Conservation (phyloP, 2,113 vertebrate genomes). For the Ursus arctos region DNA sequence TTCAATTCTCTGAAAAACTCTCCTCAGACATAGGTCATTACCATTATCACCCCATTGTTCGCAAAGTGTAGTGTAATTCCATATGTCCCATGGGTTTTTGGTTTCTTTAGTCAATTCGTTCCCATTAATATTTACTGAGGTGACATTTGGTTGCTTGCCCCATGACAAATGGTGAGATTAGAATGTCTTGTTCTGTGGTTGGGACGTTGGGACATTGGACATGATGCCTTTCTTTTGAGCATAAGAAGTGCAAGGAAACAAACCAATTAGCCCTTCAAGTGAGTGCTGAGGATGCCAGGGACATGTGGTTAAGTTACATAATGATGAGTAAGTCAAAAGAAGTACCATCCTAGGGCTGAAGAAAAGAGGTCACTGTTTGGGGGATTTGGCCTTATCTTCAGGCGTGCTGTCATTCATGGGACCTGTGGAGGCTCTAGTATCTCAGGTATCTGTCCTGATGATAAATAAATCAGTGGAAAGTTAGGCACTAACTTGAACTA, state of each 20-base stretch:
- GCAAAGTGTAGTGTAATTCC: slow-evolving; percentile 44
- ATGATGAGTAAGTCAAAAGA: slow-evolving; percentile 74
- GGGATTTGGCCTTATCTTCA: slow-evolving; percentile 22
- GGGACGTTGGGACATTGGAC: slow-evolving; percentile 48
- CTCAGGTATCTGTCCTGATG: neutral
- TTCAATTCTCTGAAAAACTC: slow-evolving; percentile 73
- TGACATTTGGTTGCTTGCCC: slow-evolving; percentile 73
- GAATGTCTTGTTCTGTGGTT: slow-evolving; percentile 73
- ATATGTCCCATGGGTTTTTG: slow-evolving; percentile 53
- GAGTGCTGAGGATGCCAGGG: slow-evolving; percentile 61
- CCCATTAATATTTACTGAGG: slow-evolving; percentile 72
- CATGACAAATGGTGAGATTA: slow-evolving; percentile 76
- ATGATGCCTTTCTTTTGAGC: slow-evolving; percentile 77
- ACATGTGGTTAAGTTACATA: slow-evolving; percentile 78
- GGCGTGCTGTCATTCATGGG: neutral
- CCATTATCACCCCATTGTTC: slow-evolving; percentile 70
- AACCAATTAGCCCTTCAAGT: slow-evolving; percentile 66
- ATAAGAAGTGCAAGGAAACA: slow-evolving; percentile 75
- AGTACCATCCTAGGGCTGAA: neutral
- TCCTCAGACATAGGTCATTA: slow-evolving; percentile 58
- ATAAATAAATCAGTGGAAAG: neutral
- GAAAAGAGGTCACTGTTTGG: slow-evolving; percentile 52
- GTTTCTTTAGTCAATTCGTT: slow-evolving; percentile 71
- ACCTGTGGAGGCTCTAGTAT: neutral
- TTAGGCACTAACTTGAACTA: neutral